These are phyloP conservation scores for Drosophila limbata DNA, from an alignment of 2,888 invertebrate species.

Conservation along the genomic window DNA sequence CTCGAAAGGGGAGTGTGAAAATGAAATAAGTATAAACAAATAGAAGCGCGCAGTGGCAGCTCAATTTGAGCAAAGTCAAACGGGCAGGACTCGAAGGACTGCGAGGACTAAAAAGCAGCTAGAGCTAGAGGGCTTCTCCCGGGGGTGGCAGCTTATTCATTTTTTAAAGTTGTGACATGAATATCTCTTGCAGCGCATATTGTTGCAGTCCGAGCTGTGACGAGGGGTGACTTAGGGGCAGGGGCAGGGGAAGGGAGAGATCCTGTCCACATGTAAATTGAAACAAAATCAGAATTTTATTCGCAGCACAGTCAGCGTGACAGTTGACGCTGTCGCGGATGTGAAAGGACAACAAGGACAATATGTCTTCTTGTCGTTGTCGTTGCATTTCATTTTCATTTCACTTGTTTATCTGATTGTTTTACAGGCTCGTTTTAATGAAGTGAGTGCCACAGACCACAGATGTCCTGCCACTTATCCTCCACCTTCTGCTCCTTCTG, in stretches of 20 bases:
- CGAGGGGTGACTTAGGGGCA: not conserved
- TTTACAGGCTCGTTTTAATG: slow-evolving; percentile 58
- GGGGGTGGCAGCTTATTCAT: slow-evolving; percentile 20
- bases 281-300: slow-evolving; percentile 43
- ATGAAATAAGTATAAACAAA: slow-evolving; percentile 79
- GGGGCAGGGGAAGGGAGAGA: not conserved
- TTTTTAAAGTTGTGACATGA: slow-evolving; percentile 32
- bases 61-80: slow-evolving; percentile 66
- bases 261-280: slow-evolving; percentile 19
- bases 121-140: not conserved
- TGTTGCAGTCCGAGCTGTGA: slow-evolving; percentile 39
- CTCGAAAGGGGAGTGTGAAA: slow-evolving; percentile 66
- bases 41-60: slow-evolving; percentile 60
- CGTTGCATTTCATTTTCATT: slow-evolving; percentile 47
- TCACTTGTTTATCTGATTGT: slow-evolving; percentile 37
- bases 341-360: slow-evolving; percentile 27
- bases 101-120: slow-evolving; percentile 14
- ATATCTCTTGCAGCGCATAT: slow-evolving; percentile 32
- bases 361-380: slow-evolving; percentile 26
- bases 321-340: slow-evolving; percentile 44
- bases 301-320: not conserved
- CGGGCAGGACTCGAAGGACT: slow-evolving; percentile 21
- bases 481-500: not conserved
- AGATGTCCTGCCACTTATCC: slow-evolving; percentile 41
- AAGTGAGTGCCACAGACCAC: slow-evolving; percentile 49